phyloP scores from a whole-genome alignment of 2,888 invertebrate genomes.

The Acanthosepion lycidas region DNA sequence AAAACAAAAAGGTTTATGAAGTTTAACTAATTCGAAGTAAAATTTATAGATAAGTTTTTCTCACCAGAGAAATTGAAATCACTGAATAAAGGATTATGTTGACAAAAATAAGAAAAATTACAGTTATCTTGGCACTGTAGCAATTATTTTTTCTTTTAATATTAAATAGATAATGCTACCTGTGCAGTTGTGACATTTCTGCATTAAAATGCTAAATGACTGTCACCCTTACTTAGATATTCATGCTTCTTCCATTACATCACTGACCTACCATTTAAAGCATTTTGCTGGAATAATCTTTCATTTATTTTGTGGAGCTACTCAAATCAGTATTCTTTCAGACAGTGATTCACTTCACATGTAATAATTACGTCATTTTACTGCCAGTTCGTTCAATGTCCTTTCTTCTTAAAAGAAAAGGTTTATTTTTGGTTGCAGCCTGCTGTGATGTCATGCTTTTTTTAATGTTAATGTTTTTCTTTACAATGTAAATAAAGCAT shows the following conservation, averaged over 20 bases:
- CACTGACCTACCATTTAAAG: neutral
- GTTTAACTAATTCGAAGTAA: neutral
- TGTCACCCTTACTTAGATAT: no score
- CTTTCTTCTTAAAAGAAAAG: neutral
- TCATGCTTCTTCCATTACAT: neutral
- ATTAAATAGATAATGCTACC: neutral
- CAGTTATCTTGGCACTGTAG: no score
- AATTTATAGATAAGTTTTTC: neutral
- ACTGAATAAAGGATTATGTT: neutral
- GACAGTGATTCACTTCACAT: slow-evolving; percentile 5
- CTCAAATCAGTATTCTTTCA: neutral
- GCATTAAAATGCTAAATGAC: no score
- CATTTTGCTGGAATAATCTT: neutral
- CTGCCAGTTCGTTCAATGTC: neutral
- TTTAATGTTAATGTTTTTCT: neutral
- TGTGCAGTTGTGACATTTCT: neutral
- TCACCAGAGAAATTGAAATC: neutral
- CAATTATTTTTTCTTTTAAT: neutral
- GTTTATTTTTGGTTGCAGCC: no score
- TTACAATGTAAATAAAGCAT: neutral
- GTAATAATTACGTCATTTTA: neutral
- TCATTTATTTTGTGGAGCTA: neutral
- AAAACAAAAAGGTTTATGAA: neutral
- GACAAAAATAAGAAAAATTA: neutral
- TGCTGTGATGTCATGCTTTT: neutral